A percentile compares a stretch with the other conserved stretches of the same genome.
Evolutionary conservation across 1,140 invertebrate genomes (phyloP).

Genomic region (Druon quercuslanigerum): DNA sequence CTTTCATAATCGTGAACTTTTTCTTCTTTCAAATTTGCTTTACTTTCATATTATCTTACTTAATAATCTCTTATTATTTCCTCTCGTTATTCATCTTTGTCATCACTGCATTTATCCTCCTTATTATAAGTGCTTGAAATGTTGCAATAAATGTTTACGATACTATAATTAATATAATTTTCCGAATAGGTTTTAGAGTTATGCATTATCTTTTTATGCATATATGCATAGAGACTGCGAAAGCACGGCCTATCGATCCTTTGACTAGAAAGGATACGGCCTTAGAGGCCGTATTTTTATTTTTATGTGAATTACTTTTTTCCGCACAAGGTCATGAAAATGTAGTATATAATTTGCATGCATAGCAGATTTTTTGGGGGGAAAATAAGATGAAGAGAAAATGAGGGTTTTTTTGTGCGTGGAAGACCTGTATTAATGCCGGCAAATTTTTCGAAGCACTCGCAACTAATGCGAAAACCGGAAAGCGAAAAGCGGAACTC

Average conservation of each 20-base stretch:
- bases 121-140: not conserved
- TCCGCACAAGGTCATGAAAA: too few species aligned
- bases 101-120: not conserved
- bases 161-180: not conserved
- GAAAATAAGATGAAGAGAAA: not conserved
- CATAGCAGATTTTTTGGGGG: not conserved
- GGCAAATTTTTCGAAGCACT: conserved; percentile 22
- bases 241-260: conserved; percentile 85
- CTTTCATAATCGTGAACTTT: conserved; percentile 6
- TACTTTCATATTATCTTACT: conserved; percentile 31
- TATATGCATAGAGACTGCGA: conserved; percentile 83
- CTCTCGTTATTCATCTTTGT: not conserved
- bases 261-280: conserved; percentile 67
- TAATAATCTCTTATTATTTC: conserved; percentile 23
- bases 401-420: not conserved
- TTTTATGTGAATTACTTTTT: too few species aligned
- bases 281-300: too few species aligned
- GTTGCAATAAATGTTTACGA: too few species aligned
- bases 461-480: conserved; percentile 15
- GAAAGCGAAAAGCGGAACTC: conserved; percentile 35
- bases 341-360: not conserved
- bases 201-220: too few species aligned
- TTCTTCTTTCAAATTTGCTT: not conserved
- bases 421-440: not conserved
- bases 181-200: not conserved